Conservation (phyloP, 1,140 invertebrate genomes). For the Drosophila pallidifrons region DNA sequence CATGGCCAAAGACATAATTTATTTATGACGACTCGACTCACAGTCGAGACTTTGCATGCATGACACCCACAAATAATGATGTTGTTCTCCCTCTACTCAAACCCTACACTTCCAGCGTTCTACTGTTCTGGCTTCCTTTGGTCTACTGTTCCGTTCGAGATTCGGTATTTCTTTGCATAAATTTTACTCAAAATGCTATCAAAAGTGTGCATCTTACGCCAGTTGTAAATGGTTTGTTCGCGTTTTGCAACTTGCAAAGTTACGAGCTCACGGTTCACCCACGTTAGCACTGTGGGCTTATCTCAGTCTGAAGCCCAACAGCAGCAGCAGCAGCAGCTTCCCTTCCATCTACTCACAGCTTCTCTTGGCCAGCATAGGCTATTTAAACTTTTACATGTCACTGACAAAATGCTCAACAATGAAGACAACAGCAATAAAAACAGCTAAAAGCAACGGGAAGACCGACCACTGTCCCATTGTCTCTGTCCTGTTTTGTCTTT, state of each 20-base stretch:
- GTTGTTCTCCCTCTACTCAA: constrained; percentile 59
- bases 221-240: constrained; percentile 68
- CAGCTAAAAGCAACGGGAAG: constrained; percentile 55
- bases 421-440: constrained; percentile 60
- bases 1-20: constrained; percentile 39
- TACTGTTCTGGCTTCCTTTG: neutral
- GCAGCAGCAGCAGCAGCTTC: neutral
- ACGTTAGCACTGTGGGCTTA: constrained; percentile 41
- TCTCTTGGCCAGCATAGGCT: constrained; percentile 44
- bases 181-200: constrained; percentile 67
- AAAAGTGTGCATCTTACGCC: constrained; percentile 80
- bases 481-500: constrained; percentile 21
- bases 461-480: constrained; percentile 43
- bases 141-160: constrained; percentile 12
- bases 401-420: constrained; percentile 79
- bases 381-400: constrained; percentile 78
- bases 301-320: constrained; percentile 14
- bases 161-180: constrained; percentile 63
- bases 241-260: constrained; percentile 7
- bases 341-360: neutral
- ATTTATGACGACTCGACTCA: constrained; percentile 65
- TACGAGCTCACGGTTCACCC: constrained; percentile 52
- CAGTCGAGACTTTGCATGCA: constrained; percentile 37
- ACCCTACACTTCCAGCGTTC: neutral
- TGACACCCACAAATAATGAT: constrained; percentile 75